Conservation (phyloP, 2,113 vertebrate genomes). For the Serinus canaria region DNA sequence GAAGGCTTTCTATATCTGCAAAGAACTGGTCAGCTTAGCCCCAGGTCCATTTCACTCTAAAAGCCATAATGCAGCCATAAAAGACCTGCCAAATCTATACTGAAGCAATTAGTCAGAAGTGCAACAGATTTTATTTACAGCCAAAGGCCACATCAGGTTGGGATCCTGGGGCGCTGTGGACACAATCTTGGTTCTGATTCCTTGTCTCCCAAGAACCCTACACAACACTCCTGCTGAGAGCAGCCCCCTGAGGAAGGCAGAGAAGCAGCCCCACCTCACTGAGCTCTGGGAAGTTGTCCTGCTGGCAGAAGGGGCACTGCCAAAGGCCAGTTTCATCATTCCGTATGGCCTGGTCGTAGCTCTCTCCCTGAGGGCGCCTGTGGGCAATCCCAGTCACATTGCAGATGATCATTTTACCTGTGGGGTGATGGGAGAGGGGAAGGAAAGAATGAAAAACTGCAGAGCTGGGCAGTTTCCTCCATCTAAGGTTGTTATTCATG, state of each 20-base stretch:
- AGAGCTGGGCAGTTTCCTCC: not conserved
- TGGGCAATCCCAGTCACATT: slow-evolving; percentile 94
- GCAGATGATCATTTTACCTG: slow-evolving; percentile 97
- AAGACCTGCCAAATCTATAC: not conserved
- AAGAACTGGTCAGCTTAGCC: not conserved
- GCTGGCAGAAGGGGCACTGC: slow-evolving; percentile 99
- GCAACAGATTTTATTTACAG: not conserved
- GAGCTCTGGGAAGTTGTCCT: slow-evolving; percentile 98
- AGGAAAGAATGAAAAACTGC: not conserved
- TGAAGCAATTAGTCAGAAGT: not conserved
- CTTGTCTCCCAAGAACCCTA: not conserved
- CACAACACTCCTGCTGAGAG: rapidly evolving
- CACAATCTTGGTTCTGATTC: not conserved
- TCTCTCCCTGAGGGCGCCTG: slow-evolving; percentile 94
- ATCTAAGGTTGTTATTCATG: not conserved
- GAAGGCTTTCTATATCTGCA: not conserved
- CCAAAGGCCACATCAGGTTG: not conserved
- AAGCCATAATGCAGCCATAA: not conserved
- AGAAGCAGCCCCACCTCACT: slow-evolving; percentile 83
- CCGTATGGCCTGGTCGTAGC: slow-evolving; percentile 96
- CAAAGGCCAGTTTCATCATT: slow-evolving; percentile 94
- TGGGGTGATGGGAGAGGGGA: not conserved
- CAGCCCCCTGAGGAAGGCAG: not conserved
- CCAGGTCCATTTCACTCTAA: not conserved
- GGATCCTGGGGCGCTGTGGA: not conserved